Percentiles rank a stretch among this genome's conserved stretches.
phyloP scores from a whole-genome alignment of 2,113 vertebrate genomes.

The Apaloderma vittatum region DNA sequence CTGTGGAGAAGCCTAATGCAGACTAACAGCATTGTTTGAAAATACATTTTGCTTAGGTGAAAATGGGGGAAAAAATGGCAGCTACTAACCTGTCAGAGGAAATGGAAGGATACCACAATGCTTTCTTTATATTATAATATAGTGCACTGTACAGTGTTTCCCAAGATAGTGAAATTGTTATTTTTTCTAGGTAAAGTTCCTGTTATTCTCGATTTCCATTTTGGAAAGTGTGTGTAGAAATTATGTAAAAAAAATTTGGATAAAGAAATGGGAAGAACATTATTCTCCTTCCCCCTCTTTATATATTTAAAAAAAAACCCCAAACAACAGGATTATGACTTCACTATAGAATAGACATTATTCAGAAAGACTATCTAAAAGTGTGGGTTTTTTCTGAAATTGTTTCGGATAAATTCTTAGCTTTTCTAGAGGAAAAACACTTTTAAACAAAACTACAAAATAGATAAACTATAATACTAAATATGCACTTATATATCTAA shows the following conservation, averaged over 20 bases:
- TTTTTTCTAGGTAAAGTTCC: background rate
- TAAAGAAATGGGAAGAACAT: background rate
- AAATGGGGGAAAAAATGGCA: background rate
- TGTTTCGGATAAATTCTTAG: background rate
- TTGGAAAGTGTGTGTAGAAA: background rate
- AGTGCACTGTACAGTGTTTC: background rate
- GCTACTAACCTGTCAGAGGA: background rate
- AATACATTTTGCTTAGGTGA: background rate
- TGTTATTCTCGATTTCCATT: background rate
- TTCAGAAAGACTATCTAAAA: background rate
- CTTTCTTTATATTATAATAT: background rate
- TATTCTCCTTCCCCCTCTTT: accelerated
- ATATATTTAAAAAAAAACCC: background rate
- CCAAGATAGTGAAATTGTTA: background rate
- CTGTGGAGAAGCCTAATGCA: background rate
- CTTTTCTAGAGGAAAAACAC: background rate
- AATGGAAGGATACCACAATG: background rate
- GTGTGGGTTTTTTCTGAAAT: background rate
- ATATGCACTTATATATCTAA: background rate
- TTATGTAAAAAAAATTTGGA: background rate
- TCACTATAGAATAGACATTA: background rate
- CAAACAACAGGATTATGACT: background rate
- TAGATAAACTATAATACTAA: background rate
- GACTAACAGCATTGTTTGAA: background rate
- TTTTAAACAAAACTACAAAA: background rate